Percentiles rank a stretch among this genome's conserved stretches.
Conservation (phyloP, 2,797 vertebrate genomes). For the Gymnodraco acuticeps region DNA sequence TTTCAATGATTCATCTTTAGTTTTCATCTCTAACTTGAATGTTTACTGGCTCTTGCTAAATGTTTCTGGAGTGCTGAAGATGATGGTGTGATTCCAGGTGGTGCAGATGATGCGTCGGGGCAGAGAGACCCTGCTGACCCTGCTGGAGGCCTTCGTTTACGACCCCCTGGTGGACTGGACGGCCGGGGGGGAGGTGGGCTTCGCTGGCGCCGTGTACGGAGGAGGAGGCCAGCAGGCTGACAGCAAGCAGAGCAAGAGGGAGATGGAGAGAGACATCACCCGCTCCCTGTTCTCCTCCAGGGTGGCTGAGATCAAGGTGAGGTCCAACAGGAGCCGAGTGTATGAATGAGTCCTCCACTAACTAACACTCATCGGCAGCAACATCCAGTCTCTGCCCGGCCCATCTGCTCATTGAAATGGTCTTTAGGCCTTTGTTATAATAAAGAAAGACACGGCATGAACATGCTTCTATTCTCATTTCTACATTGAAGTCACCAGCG, state of each 20-base stretch:
- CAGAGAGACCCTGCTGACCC: constrained; percentile 94
- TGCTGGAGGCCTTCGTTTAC: constrained; percentile 98
- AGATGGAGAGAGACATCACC: constrained; percentile 99
- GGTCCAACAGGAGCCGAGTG: background rate
- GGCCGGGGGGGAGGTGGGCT: constrained; percentile 96
- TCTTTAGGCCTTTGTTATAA: no score
- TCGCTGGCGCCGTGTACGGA: constrained; percentile 97
- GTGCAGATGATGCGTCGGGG: constrained; percentile 98
- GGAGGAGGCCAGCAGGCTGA: constrained; percentile 98
- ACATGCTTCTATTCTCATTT: no score
- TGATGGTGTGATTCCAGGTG: constrained; percentile 82
- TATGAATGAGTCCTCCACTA: background rate
- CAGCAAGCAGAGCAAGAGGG: constrained; percentile 97
- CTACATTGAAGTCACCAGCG: no score
- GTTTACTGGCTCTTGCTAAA: background rate
- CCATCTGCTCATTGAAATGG: no score
- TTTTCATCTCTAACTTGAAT: background rate
- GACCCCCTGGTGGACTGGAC: constrained; percentile 99
- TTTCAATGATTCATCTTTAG: no score
- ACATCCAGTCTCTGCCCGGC: no score
- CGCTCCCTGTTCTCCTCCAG: constrained; percentile 98
- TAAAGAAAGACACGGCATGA: no score
- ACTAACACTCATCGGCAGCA: no score
- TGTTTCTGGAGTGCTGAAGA: background rate
- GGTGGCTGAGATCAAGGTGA: constrained; percentile 98